Conservation (phyloP, 2,888 invertebrate species). For the Pammene fasciana region DNA sequence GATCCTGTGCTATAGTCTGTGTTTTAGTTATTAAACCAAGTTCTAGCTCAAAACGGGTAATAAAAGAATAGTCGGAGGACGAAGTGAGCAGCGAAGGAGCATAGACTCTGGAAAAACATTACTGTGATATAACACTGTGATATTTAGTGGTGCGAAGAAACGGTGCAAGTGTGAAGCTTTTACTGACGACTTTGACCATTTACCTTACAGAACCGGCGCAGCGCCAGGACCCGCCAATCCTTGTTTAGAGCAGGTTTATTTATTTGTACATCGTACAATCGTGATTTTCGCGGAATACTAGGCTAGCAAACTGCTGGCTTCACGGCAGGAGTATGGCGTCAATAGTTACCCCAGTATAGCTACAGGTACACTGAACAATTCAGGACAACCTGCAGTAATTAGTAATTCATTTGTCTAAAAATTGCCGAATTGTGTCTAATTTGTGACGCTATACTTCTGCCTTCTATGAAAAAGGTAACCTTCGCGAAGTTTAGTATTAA, state of each 20-base stretch:
- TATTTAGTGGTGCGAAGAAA: conserved; percentile 58
- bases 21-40: conserved; percentile 24
- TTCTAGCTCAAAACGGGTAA: conserved; percentile 8
- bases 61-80: conserved; percentile 43
- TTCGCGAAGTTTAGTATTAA: background rate
- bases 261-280: conserved; percentile 23
- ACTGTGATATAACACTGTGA: conserved; percentile 60
- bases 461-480: conserved; percentile 1
- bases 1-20: conserved; percentile 8
- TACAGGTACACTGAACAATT: background rate
- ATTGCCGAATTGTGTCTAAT: too few relatives aligned
- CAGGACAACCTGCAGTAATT: background rate
- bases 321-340: background rate
- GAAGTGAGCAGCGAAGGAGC: conserved; percentile 49
- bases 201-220: conserved; percentile 73
- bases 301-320: background rate
- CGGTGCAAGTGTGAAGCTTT: conserved; percentile 55
- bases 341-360: background rate
- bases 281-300: background rate
- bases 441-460: conserved; percentile 5
- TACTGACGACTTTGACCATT: conserved; percentile 76
- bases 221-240: conserved; percentile 70
- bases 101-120: conserved; percentile 48
- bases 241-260: conserved; percentile 42
- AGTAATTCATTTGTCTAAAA: background rate